Conservation (phyloP, 2,797 vertebrate species). For the Chloroceryle amazona region DNA sequence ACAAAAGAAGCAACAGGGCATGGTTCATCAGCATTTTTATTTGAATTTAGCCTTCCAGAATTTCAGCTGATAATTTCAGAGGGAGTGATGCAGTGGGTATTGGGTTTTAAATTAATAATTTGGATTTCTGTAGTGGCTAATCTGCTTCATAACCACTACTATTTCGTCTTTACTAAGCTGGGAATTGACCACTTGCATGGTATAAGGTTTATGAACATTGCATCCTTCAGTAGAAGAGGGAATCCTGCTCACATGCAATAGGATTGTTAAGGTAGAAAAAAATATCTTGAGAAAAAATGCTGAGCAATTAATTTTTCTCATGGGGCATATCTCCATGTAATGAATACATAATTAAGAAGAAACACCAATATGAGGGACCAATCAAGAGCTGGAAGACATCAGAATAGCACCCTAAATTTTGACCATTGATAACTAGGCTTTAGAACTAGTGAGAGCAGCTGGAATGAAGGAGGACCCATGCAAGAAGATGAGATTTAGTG, state of each 20-base stretch:
- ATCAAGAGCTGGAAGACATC: background rate
- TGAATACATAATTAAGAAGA: background rate
- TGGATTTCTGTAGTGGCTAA: background rate
- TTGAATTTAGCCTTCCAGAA: background rate
- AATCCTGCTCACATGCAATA: background rate
- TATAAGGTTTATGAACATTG: background rate
- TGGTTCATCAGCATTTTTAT: constrained; percentile 31
- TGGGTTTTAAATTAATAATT: background rate
- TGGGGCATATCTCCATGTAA: background rate
- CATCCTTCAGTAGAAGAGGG: background rate
- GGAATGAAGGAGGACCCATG: background rate
- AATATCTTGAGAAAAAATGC: background rate
- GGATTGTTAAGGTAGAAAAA: background rate
- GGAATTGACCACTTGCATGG: background rate
- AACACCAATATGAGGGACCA: background rate
- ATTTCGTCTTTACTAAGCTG: background rate
- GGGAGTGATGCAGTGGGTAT: background rate
- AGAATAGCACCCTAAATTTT: background rate
- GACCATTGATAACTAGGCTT: background rate
- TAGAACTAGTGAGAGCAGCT: background rate
- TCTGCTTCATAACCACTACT: background rate
- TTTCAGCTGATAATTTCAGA: background rate
- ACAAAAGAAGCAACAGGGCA: constrained; percentile 11
- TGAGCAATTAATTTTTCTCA: background rate
- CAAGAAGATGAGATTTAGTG: background rate